Conservation (phyloP, 2,113 vertebrate genomes). For the Pluvianellus socialis region DNA sequence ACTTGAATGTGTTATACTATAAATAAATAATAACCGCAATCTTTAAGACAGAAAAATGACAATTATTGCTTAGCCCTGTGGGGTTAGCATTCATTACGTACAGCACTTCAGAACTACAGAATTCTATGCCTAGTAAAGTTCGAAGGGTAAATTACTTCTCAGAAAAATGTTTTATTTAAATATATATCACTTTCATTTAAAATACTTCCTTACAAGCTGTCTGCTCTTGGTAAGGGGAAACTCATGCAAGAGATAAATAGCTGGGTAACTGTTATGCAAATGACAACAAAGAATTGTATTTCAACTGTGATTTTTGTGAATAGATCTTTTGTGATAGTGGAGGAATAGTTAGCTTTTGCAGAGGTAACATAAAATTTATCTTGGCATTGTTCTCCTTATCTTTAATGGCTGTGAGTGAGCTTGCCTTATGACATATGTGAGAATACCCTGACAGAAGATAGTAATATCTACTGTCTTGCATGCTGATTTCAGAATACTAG, state of each 20-base stretch:
- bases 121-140: background rate
- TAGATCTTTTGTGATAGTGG: background rate
- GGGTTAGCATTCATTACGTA: background rate
- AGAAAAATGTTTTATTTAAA: conserved; percentile 34
- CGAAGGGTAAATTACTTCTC: conserved; percentile 33
- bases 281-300: background rate
- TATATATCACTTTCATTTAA: conserved; percentile 8
- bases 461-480: background rate
- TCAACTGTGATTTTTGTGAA: background rate
- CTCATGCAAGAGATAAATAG: background rate
- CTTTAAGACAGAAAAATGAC: conserved; percentile 17
- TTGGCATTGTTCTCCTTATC: background rate
- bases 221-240: background rate
- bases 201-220: background rate
- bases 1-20: conserved; percentile 8
- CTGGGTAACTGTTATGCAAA: conserved; percentile 9
- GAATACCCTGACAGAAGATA: background rate
- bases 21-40: conserved; percentile 54
- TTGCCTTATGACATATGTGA: background rate
- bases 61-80: conserved; percentile 1
- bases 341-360: background rate
- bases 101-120: background rate
- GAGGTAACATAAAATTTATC: background rate
- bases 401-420: background rate
- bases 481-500: rapidly evolving